Evolutionary conservation across 1,140 invertebrate genomes (phyloP), one percentile per base, ranked within the genome.

Genomic region (Hyposmocoma kahamanoa): DNA sequence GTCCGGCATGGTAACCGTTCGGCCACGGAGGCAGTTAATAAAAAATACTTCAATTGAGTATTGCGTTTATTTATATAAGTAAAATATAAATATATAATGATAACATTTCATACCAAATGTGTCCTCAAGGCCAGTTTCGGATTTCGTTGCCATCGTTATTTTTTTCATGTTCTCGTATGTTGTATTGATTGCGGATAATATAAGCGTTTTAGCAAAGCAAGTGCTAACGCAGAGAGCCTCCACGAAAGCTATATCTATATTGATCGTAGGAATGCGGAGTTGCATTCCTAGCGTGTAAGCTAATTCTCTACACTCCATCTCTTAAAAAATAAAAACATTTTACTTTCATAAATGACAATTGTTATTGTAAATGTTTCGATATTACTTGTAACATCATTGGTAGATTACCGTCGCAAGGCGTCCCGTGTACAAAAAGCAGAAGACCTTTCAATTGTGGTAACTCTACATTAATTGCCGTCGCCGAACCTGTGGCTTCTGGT

Each of bases 221-320:
- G 58, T 43, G 28, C 67, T 61, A 15, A 56, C 45, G 50, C 74
- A 78, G 30, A 84, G 48, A 8, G 78, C 81, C 38, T 84, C 72
- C 13, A 79, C 65, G 30, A 84, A 68, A 32, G 65, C 65, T 1
- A 53, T 21, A 42, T 84, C 81, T 17, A 82, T 53, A 56, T 72
- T 84, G 15, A 84, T 49, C 10, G 62, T 72, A 0, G 77, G 77
- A 44, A 84, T 46, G 0, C 45, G 32, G 6, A 84, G 46, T 13
- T 47, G 52, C 55, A 78, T 84, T 1, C 72, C 81, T 2, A 79
- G 41, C 1, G 72, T 47, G 47, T 81, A 84, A 9, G 76, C 75
- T 30, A 81, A 67, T 69, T 84, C 81, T 67, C 77, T 72, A 43
- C 72, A 69, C 19, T 78, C 63, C 6, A 64, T 44, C 65, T 84